phyloP scores from a whole-genome alignment of 2,888 invertebrate genomes.

The Acronicta aceris region DNA sequence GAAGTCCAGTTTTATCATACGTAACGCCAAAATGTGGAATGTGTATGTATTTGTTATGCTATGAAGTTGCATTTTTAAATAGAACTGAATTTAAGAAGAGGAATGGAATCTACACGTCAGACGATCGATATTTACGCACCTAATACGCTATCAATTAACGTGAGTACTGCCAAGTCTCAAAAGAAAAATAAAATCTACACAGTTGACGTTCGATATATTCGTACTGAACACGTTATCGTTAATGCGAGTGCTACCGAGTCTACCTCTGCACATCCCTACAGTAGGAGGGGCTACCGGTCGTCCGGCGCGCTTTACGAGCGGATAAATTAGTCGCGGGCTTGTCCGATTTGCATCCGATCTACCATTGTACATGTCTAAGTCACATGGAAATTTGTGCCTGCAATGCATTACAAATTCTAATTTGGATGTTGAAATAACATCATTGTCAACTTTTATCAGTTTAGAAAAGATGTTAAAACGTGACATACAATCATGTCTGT shows the following conservation, averaged over 20 bases:
- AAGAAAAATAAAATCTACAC: no score
- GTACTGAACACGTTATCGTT: not conserved
- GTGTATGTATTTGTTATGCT: no score
- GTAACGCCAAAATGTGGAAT: no score
- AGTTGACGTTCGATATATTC: not conserved
- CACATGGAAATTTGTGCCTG: slow-evolving; percentile 8
- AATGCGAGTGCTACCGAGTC: not conserved
- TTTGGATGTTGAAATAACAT: not conserved
- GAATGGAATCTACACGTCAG: no score
- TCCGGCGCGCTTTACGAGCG: slow-evolving; percentile 37
- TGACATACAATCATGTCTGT: no score
- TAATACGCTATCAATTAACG: no score
- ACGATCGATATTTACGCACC: no score
- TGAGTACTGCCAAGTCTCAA: not conserved
- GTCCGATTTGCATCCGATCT: slow-evolving; percentile 50
- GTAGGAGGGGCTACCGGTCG: slow-evolving; percentile 17
- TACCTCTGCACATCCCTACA: slow-evolving; percentile 9
- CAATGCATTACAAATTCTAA: not conserved
- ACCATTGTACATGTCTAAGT: slow-evolving; percentile 29
- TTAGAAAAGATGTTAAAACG: not conserved
- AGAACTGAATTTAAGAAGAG: no score
- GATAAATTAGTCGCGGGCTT: slow-evolving; percentile 49
- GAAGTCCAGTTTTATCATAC: no score
- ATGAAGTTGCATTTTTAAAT: no score
- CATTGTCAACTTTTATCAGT: not conserved